These are phyloP conservation scores for Charaxes varanes DNA, from an alignment of 1,140 invertebrate genomes.

Conservation along the genomic window DNA sequence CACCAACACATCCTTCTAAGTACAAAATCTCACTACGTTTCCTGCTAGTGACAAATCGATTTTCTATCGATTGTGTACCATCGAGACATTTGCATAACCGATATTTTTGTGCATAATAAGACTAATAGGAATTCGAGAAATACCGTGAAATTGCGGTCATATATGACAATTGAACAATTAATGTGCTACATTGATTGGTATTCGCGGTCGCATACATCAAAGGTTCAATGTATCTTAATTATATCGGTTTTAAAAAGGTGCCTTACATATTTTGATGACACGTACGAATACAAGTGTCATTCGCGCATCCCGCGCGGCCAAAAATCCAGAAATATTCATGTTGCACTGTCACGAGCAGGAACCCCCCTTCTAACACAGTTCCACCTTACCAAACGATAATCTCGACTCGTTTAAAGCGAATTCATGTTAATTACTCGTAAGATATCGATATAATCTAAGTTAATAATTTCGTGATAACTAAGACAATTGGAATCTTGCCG, in stretches of 20 bases:
- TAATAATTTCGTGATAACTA: conserved; percentile 64
- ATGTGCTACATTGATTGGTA: too few species aligned
- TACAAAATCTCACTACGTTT: conserved; percentile 51
- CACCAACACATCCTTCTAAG: conserved; percentile 56
- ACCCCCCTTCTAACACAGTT: conserved; percentile 54
- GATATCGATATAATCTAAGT: conserved; percentile 48
- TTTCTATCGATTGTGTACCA: conserved; percentile 33
- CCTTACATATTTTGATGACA: too few species aligned
- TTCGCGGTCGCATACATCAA: too few species aligned
- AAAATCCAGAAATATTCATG: too few species aligned
- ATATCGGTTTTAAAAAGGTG: too few species aligned
- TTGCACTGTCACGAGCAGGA: conserved; percentile 35
- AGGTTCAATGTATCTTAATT: too few species aligned
- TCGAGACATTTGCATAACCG: conserved; percentile 27
- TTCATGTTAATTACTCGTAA: conserved; percentile 33
- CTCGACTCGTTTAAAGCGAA: conserved; percentile 37
- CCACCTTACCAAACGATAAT: conserved; percentile 56
- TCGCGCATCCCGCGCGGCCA: too few species aligned
- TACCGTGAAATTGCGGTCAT: too few species aligned
- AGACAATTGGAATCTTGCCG: conserved; percentile 67
- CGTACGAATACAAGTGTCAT: too few species aligned
- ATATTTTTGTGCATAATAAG: too few species aligned
- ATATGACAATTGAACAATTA: too few species aligned
- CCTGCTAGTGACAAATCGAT: conserved; percentile 32
- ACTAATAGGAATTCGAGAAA: too few species aligned